phyloP scores from a whole-genome alignment of 2,888 invertebrate genomes.

The Tillus elongatus region DNA sequence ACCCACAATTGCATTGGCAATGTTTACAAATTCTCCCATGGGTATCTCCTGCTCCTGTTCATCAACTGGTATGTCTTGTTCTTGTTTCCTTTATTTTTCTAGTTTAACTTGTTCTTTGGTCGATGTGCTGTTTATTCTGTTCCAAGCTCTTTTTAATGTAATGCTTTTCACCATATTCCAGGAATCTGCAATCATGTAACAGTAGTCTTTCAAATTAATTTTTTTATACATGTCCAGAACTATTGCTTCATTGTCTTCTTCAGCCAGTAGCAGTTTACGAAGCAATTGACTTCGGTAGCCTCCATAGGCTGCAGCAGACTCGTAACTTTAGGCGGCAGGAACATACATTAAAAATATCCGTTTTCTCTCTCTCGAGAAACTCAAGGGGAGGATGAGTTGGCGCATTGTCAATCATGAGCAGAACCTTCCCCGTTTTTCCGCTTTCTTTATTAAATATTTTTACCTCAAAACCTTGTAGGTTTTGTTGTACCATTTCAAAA shows the following conservation, averaged over 20 bases:
- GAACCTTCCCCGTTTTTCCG: slow-evolving; percentile 9
- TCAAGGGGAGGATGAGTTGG: slow-evolving; percentile 5
- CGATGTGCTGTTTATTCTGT: neutral
- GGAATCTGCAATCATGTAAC: slow-evolving; percentile 11
- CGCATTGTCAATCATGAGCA: slow-evolving; percentile 9
- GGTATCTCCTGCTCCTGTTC: neutral
- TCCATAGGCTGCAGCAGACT: slow-evolving; percentile 26
- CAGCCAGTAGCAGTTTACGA: slow-evolving; percentile 4
- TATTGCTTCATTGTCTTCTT: neutral
- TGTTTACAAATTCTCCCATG: neutral
- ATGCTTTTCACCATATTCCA: slow-evolving; percentile 4
- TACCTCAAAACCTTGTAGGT: slow-evolving; percentile 20
- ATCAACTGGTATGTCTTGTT: neutral
- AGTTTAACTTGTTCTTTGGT: neutral
- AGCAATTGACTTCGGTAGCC: slow-evolving; percentile 7
- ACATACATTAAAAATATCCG: slow-evolving; percentile 10
- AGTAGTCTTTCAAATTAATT: slow-evolving; percentile 16
- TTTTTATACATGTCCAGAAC: slow-evolving; percentile 5
- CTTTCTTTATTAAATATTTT: slow-evolving; percentile 12
- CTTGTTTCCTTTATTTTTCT: neutral
- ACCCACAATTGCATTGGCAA: neutral
- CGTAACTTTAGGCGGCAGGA: slow-evolving; percentile 17
- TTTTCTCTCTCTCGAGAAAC: slow-evolving; percentile 6
- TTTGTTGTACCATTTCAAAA: slow-evolving; percentile 22
- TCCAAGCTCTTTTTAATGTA: slow-evolving; percentile 5